Evolutionary conservation across 2,113 vertebrate genomes (phyloP), one percentile per base, ranked within the genome.

Genomic region (Plestiodon gilberti): DNA sequence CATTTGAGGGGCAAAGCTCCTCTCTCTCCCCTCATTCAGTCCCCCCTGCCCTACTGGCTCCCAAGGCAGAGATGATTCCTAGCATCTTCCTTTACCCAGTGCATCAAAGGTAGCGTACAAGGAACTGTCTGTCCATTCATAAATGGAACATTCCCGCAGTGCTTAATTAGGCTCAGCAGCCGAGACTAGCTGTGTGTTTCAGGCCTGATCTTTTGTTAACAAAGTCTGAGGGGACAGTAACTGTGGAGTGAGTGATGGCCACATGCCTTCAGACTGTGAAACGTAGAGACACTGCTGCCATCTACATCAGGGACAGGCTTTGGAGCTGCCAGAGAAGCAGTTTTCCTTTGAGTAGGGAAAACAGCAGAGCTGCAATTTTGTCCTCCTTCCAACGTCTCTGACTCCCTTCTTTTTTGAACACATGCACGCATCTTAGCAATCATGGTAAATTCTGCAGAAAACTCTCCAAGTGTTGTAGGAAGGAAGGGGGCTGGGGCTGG

Each of bases 151-250:
- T 80, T 81, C 78, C 85, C 70, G 52, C 85, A 75, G 85, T 81
- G 78, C 70, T 87, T 87, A 87, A 87, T 87, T 87, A 87, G 78
- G 69, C 85, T 81, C 69, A 55, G n/a, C 59, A 52, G 40, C 61
- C 7, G n/a, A 87, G 48, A 59, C 33, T 35, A 87, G 43, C 85
- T 28, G 40, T 65, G 69, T 81, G 69, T 87, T 81, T 59, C 57
- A 75, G 43, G n/a, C 78, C 78, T 87, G 85, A 87, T 81, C 78
- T 87, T 81, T 87, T 81, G 70, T 75, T 87, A 87, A 81, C 82
- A 84, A 87, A 81, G 85, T 87, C 70, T 67, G 59, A 81, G 33
- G 79, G 85, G 85, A 87, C 85, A 75, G 79, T 74, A 81, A 81
- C 85, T 81, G 48, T 48, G 59, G 23, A 75, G 70, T 81, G 85